Base-by-base conservation (phyloP, 2,797 vertebrate genomes). In the Hipposideros larvatus region DNA sequence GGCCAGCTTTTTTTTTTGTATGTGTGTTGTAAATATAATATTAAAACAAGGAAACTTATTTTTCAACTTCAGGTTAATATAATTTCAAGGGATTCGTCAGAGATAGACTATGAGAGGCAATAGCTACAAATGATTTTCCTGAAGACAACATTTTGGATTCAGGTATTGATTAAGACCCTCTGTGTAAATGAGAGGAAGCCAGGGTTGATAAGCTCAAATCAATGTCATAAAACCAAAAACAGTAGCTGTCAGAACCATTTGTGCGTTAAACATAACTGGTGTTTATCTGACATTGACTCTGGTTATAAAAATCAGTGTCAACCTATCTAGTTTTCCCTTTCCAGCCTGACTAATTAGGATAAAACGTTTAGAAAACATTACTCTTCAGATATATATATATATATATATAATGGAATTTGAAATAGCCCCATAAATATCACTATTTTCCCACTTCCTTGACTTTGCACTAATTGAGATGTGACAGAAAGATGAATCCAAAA, bases 141-240 rank as follows among this genome's bases (percentile, higher is more conserved):
- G 53, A 92, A 24, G 59, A 92, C 57, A 92, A 31, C 61, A 80
- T 87, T 96, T 88, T 94, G 90, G 78, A 97, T 87, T 93, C n/a
- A 79, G 18, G 51, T 90, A 95, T 95, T 90, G 95, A 95, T 96
- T 92, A 90, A 66, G 41, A 73, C 7, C 51, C 10, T 88, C 73
- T 95, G 80, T 94, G 87, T 93, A 95, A 96, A 92, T 65, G 65
- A 90, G 90, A 82, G 80, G 61, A 85, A 91, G 31, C 86, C 34
- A 34, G 63, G n/a, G 15, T 85, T 94, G 80, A 71, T 94, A 94
- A 94, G 24, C 85, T 93, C 66, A 93, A 93, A 87, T 96, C 84
- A 95, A 85, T 94, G 84, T 84, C 73, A 92, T 59, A 74, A 87
- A 93, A 90, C 65, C n/a, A 77, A 94, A 48, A 95, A 59, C 18